Evolutionary conservation across 2,113 vertebrate species (phyloP).

Genomic region (Meles meles): DNA sequence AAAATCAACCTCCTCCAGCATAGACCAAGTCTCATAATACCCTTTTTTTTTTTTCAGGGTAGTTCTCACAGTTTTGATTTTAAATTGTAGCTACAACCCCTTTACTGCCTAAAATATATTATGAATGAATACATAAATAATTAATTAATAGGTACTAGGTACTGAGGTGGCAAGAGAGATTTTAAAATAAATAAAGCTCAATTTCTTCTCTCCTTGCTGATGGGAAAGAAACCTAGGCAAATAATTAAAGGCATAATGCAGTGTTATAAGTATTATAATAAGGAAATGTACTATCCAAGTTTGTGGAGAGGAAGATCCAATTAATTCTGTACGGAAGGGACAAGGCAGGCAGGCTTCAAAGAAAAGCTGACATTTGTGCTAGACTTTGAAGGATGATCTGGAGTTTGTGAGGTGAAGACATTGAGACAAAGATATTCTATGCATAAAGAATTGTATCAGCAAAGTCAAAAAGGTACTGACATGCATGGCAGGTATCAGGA

Average conservation of each 20-base stretch:
- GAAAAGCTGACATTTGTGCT: background rate
- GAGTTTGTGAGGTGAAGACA: background rate
- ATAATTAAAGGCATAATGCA: slow-evolving; percentile 21
- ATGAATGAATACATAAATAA: background rate
- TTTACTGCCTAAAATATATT: background rate
- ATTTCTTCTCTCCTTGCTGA: background rate
- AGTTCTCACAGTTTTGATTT: background rate
- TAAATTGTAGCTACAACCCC: background rate
- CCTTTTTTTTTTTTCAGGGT: background rate
- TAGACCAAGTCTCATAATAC: background rate
- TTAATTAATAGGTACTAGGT: background rate
- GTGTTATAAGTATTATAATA: background rate
- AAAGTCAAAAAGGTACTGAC: background rate
- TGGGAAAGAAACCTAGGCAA: background rate
- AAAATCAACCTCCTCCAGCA: background rate
- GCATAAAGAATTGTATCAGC: background rate
- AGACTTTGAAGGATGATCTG: background rate
- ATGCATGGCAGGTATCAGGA: background rate
- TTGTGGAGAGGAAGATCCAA: background rate
- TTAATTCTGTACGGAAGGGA: background rate
- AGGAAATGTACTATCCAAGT: background rate
- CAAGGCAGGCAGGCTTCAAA: background rate
- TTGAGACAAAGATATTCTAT: background rate
- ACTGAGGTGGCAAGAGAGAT: background rate
- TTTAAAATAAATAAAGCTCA: slow-evolving; percentile 28